Evolutionary conservation across 2,113 vertebrate species (phyloP).

Genomic region (Fulmarus glacialis): DNA sequence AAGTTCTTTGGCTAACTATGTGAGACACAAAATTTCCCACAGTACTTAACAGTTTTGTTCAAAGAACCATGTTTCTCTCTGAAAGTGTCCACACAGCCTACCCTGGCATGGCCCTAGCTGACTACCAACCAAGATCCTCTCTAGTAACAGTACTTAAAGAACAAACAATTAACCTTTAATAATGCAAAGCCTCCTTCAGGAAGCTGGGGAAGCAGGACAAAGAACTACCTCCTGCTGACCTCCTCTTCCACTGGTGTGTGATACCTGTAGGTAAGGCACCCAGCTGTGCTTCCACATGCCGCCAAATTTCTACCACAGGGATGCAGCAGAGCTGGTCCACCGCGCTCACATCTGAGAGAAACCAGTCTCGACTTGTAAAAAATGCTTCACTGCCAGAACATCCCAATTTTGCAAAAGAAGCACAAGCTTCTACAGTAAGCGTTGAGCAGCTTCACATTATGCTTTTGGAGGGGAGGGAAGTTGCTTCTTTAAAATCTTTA

Average conservation of each 20-base stretch:
- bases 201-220: neutral
- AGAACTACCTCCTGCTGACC: neutral
- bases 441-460: neutral
- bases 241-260: neutral
- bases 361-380: neutral
- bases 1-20: neutral
- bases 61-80: neutral
- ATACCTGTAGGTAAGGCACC: neutral
- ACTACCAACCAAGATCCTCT: neutral
- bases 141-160: neutral
- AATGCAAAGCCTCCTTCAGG: neutral
- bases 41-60: neutral
- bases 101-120: neutral
- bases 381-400: neutral
- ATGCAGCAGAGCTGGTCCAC: neutral
- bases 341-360: neutral
- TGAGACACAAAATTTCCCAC: neutral
- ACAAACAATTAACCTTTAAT: neutral
- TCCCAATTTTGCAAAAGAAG: neutral
- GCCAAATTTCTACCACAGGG: rapidly evolving
- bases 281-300: neutral
- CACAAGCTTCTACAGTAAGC: neutral
- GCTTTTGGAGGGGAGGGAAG: neutral
- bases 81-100: neutral
- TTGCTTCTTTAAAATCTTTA: neutral